Conservation (phyloP, 2,797 vertebrate species). For the Aplochiton taeniatus region DNA sequence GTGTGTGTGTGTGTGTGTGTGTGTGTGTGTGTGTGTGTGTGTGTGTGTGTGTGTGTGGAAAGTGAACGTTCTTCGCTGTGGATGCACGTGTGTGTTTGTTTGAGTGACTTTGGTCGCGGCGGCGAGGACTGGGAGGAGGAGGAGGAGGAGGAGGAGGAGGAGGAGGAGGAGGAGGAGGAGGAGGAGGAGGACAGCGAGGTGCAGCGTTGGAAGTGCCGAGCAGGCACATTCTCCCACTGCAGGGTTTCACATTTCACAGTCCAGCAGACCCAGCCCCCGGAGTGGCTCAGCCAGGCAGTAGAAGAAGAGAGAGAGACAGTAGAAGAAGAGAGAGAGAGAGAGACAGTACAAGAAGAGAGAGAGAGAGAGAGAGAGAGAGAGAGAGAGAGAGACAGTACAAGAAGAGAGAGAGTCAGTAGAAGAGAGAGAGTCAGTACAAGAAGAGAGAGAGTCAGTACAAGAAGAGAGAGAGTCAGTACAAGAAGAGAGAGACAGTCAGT, state of each 20-base stretch:
- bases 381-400: not conserved
- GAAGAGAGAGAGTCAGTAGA: no score
- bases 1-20: not conserved
- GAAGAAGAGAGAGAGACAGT: not conserved
- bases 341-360: not conserved
- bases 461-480: no score
- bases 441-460: no score
- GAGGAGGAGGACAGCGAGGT: not conserved
- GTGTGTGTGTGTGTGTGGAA: not conserved
- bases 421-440: no score
- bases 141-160: constrained; percentile 34
- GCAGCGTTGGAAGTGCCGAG: constrained; percentile 47
- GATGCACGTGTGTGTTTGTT: constrained; percentile 29
- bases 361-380: constrained; percentile 6
- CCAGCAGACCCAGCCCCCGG: constrained; percentile 42
- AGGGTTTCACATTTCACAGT: constrained; percentile 72
- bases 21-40: constrained; percentile 2
- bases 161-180: constrained; percentile 29
- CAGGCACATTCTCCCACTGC: constrained; percentile 62
- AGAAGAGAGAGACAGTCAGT: no score
- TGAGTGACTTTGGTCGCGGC: constrained; percentile 17
- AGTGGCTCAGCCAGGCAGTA: constrained; percentile 19
- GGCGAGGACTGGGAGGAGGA: constrained; percentile 30
- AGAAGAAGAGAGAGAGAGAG: not conserved
- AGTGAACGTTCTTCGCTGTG: not conserved